These are phyloP conservation scores for Sylvia atricapilla DNA, from an alignment of 2,113 vertebrate species.

Conservation along the genomic window DNA sequence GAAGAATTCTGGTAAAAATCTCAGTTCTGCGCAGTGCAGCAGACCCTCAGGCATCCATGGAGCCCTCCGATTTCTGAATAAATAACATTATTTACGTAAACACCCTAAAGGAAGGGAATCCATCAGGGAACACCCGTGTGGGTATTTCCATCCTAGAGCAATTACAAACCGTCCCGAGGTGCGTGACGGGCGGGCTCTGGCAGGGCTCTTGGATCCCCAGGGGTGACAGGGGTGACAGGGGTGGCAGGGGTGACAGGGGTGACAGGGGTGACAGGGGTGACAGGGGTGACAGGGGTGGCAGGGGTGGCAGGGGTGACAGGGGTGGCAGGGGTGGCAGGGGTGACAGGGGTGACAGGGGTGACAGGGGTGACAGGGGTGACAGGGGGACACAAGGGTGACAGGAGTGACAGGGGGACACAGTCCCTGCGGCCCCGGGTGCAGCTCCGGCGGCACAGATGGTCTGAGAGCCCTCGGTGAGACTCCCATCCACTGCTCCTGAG, in stretches of 20 bases:
- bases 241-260: no score
- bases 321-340: no score
- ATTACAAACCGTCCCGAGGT: rapidly evolving
- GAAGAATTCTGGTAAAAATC: background rate
- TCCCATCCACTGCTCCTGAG: background rate
- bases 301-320: no score
- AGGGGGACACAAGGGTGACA: rapidly evolving
- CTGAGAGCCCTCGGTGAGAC: background rate
- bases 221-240: rapidly evolving
- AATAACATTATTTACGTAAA: background rate
- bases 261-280: no score
- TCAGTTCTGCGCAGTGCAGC: background rate
- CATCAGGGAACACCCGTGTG: background rate
- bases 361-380: no score
- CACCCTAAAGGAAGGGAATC: background rate
- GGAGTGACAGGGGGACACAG: no score
- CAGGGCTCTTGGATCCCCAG: rapidly evolving
- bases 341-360: no score
- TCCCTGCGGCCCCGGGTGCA: background rate
- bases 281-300: no score
- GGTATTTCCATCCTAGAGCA: background rate
- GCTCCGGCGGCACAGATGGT: background rate
- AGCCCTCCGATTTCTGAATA: background rate
- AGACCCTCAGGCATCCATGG: background rate
- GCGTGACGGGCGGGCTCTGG: background rate